Base-by-base conservation (phyloP, 2,797 vertebrate genomes). In the Macropus fuliginosus region DNA sequence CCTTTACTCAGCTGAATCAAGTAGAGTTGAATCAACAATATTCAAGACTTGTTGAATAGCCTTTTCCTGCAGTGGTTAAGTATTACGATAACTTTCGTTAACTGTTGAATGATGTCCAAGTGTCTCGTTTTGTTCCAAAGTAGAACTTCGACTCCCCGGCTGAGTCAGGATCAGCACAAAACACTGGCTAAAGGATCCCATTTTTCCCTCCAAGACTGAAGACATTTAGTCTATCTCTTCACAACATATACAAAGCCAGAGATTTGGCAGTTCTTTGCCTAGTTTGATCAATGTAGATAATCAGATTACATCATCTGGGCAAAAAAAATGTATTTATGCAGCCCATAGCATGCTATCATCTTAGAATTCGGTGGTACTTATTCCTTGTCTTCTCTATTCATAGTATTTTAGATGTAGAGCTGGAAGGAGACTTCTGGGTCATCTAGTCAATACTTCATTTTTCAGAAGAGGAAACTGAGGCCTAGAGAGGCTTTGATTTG, bases 261-360 rank as follows among this genome's bases (percentile, higher is more conserved):
- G 91, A 97, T n/a, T 95, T 97, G 93, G 92, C 92, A 97, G 93
- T 95, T 97, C 92, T 94, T 93, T 96, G 94, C 34, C n/a, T 97
- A 94, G 96, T 95, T 96, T 97, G 97, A 97, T 96, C 95, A 94
- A 90, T 92, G 54, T 66, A 97, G 97, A 92, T 94, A 62, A 52
- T 54, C 96, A 96, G 96, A 92, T 27, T 91, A 96, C 66, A 97
- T 91, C 97, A 97, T 96, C 96, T 66, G 92, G 95, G 52, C 95
- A 93, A 96, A 96, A 96, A 62, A 87, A 87, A 28, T 87, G 74
- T 40, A 87, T 0, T 27, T 27, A 12, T 24, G 74, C 21, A 50
- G 3, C 24, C 24, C 9, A 10, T 24, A 50, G 5, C 9, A 9
- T 87, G 31, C 46, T 27, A 87, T 40, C 74, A 87, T 50, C 40